Conservation (phyloP, 2,888 invertebrate species). For the Eristalis tenax region DNA sequence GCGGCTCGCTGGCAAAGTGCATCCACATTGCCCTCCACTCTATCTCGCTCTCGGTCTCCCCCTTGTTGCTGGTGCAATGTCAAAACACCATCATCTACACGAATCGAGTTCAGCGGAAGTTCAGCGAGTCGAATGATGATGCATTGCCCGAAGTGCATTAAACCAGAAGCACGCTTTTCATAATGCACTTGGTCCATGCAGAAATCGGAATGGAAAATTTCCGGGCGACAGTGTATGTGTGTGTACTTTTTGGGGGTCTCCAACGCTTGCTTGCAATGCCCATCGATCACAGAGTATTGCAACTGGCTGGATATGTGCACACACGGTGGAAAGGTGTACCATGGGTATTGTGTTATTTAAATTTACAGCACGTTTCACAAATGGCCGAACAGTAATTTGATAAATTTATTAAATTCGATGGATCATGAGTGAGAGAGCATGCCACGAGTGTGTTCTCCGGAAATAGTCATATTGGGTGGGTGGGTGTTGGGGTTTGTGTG, state of each 20-base stretch:
- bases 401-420: constrained; percentile 73
- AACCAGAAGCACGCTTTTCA: constrained; percentile 73
- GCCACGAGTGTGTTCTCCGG: neutral
- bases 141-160: constrained; percentile 73
- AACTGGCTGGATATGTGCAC: constrained; percentile 16
- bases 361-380: constrained; percentile 74
- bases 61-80: constrained; percentile 22
- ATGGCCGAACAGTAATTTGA: constrained; percentile 73
- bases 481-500: neutral
- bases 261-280: constrained; percentile 17
- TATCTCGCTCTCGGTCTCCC: constrained; percentile 7
- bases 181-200: constrained; percentile 63
- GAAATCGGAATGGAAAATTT: constrained; percentile 47
- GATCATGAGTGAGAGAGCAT: constrained; percentile 38
- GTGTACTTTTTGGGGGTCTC: constrained; percentile 41
- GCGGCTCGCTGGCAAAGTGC: constrained; percentile 52
- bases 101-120: constrained; percentile 65
- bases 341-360: constrained; percentile 72
- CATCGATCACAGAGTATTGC: constrained; percentile 60
- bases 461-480: no score
- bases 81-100: constrained; percentile 71
- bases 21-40: constrained; percentile 14
- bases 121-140: constrained; percentile 74
- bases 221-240: constrained; percentile 7
- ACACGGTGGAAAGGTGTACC: constrained; percentile 25